phyloP scores from a whole-genome alignment of 2,888 invertebrate genomes.

The Beris chalybata region DNA sequence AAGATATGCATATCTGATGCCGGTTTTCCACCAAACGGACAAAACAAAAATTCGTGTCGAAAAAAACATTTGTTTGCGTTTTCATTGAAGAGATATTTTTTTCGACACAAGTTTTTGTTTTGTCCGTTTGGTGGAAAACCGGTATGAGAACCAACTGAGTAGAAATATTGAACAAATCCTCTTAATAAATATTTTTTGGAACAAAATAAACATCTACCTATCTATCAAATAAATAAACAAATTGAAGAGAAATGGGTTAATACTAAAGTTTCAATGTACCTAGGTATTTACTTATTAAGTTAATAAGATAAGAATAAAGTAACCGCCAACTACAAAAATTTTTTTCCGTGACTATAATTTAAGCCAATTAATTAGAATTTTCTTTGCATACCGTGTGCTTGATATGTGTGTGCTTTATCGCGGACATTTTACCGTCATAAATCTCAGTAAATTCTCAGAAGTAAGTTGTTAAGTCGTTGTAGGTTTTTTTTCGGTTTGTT shows the following conservation, averaged over 20 bases:
- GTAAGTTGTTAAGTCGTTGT: constrained; percentile 9
- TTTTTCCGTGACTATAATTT: constrained; percentile 3
- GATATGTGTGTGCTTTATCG: constrained; percentile 6
- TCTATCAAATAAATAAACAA: too few relatives aligned
- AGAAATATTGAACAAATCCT: too few relatives aligned
- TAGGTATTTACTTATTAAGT: neutral
- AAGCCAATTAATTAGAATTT: constrained; percentile 28
- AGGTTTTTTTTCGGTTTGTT: neutral
- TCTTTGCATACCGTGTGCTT: constrained; percentile 5
- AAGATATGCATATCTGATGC: too few relatives aligned
- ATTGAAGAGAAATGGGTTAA: neutral
- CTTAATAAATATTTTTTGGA: too few relatives aligned
- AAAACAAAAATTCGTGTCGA: too few relatives aligned
- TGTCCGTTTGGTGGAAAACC: too few relatives aligned
- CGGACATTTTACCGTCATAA: constrained; percentile 14
- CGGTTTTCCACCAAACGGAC: too few relatives aligned
- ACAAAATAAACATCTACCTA: too few relatives aligned
- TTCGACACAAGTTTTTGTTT: too few relatives aligned
- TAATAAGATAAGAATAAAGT: neutral
- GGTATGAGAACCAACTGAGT: too few relatives aligned
- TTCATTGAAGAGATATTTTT: too few relatives aligned
- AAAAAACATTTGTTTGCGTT: too few relatives aligned
- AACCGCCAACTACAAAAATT: neutral
- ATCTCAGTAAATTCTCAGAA: constrained; percentile 23
- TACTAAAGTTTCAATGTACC: neutral